Evolutionary conservation across 2,797 vertebrate genomes (phyloP).

Genomic region (Arremon brunneinucha): DNA sequence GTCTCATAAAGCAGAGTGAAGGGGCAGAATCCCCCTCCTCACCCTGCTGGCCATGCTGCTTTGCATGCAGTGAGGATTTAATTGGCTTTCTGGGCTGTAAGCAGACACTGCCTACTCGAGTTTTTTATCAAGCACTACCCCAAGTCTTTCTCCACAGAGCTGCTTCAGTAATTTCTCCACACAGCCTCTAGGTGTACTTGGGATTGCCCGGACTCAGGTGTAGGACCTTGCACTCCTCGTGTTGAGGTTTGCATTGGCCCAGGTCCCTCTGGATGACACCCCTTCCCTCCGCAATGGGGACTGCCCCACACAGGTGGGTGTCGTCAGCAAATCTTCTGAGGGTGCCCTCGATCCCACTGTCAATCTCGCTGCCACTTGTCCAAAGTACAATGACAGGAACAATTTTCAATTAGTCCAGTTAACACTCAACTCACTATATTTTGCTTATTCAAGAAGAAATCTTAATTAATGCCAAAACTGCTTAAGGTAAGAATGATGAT

Average conservation of each 20-base stretch:
- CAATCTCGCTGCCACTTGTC: background rate
- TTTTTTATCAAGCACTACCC: background rate
- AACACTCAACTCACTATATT: background rate
- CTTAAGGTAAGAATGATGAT: background rate
- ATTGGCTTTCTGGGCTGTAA: background rate
- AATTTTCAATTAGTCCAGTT: background rate
- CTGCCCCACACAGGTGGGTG: background rate
- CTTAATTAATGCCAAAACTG: background rate
- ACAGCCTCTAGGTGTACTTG: background rate
- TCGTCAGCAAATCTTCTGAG: background rate
- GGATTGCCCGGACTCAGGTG: background rate
- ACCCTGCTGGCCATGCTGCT: rapidly evolving
- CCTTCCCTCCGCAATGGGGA: rapidly evolving
- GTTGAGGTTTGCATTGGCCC: background rate
- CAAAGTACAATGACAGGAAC: background rate
- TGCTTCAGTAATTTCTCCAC: background rate
- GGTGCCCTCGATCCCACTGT: background rate
- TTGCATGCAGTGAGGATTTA: background rate
- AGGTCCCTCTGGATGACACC: background rate
- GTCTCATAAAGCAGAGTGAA: no score
- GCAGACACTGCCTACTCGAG: rapidly evolving
- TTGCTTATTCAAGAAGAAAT: background rate
- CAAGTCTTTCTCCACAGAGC: background rate
- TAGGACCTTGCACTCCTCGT: background rate
- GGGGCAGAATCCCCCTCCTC: background rate